Percentiles rank a stretch among this genome's conserved stretches.
These are phyloP conservation scores for Antigone vipio DNA, from an alignment of 2,113 vertebrate species.

Conservation along the genomic window DNA sequence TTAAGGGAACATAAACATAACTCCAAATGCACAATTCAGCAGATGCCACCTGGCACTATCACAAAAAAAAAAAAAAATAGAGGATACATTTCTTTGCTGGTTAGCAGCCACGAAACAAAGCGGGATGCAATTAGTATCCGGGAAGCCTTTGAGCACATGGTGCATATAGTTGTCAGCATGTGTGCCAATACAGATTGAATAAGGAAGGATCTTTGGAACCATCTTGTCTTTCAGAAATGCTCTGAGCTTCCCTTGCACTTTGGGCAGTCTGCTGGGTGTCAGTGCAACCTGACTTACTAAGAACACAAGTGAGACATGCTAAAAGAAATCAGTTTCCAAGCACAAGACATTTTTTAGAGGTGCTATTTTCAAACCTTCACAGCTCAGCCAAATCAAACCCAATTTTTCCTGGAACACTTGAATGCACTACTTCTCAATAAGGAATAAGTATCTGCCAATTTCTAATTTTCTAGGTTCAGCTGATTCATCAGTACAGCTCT, in stretches of 20 bases:
- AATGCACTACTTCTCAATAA: constrained; percentile 1
- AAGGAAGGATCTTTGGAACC: background rate
- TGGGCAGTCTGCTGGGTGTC: background rate
- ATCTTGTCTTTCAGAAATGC: background rate
- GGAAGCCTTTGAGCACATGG: background rate
- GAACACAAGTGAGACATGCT: background rate
- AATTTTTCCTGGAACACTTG: background rate
- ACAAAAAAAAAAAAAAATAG: background rate
- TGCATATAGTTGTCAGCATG: background rate
- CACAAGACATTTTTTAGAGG: background rate
- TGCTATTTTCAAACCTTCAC: constrained; percentile 14
- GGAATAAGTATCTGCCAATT: background rate
- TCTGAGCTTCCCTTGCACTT: background rate
- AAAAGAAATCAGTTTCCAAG: background rate
- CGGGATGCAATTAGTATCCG: background rate
- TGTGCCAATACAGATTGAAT: background rate
- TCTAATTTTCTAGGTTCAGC: background rate
- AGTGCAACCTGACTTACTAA: background rate
- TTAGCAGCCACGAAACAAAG: background rate
- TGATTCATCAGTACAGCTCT: constrained; percentile 12
- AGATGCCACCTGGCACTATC: background rate
- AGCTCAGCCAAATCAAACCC: constrained; percentile 1
- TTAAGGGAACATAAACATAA: background rate
- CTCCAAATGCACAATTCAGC: background rate
- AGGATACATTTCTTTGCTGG: background rate